Percentiles rank a stretch among this genome's conserved stretches.
These are phyloP conservation scores for Alouatta palliata DNA, from an alignment of 2,113 vertebrate genomes.

Conservation along the genomic window DNA sequence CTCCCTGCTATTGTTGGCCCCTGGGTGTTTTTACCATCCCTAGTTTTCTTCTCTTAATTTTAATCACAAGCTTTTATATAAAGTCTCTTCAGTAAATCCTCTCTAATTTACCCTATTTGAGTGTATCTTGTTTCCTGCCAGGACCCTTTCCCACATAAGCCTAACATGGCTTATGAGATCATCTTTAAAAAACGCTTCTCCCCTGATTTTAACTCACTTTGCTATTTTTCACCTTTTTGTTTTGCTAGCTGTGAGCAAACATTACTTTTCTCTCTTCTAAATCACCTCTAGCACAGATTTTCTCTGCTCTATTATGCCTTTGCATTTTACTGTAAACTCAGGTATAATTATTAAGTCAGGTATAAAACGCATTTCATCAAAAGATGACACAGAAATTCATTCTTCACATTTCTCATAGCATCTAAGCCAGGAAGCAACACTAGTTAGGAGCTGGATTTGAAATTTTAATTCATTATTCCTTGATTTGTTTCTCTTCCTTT, in stretches of 20 bases:
- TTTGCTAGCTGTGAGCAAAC: neutral
- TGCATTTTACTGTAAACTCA: slow-evolving; percentile 16
- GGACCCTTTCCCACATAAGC: neutral
- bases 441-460: neutral
- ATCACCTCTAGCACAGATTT: neutral
- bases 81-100: neutral
- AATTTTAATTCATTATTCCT: slow-evolving; percentile 13
- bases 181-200: neutral
- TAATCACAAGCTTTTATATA: neutral
- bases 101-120: neutral
- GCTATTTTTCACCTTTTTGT: neutral
- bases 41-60: slow-evolving; percentile 7
- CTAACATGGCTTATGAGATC: neutral
- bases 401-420: neutral
- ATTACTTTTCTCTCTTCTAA: neutral
- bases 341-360: neutral
- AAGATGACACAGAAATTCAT: neutral
- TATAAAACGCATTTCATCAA: slow-evolving; percentile 6
- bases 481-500: slow-evolving; percentile 33
- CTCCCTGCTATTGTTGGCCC: neutral
- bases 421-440: neutral
- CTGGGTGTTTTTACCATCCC: neutral
- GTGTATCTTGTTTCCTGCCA: neutral
- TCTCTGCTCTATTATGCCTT: neutral
- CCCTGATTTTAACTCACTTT: neutral